Base-by-base conservation (phyloP, 2,797 vertebrate species). In the Oreortyx pictus region DNA sequence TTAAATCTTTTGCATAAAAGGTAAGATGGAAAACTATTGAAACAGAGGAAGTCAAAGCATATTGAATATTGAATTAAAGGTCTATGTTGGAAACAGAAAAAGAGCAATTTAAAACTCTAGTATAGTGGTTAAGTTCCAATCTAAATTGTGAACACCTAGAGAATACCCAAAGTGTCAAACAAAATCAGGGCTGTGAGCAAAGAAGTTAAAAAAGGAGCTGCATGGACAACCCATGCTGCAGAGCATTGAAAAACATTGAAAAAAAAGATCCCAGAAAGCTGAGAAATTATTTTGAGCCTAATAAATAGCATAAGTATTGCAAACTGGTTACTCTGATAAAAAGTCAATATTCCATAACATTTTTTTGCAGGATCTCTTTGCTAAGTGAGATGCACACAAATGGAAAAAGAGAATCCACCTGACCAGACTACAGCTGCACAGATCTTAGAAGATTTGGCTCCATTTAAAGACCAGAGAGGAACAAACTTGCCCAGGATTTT, bases 61-160 rank as follows among this genome's bases (percentile, higher is more conserved):
- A 31, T 6, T 41, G 6, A 89, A 59, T 12, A 12, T 8, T 65
- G 49, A 79, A 76, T 65, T 72, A 37, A 60, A 87, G 37, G 17
- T n/a, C 20, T 47, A 50, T 46, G 43, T 0, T 47, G 33, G 6
- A 5, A 29, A 64, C 7, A 50, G 15, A 4, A 72, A 74, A 31
- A 74, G 62, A 52, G 41, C 8, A 37, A 14, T 49, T 29, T 50
- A 44, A 54, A 92, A n/a, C 1, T 22, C 1, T 14, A 39, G 2
- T 19, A 46, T 11, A 20, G 61, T 0, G 0, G 33, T 13, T 7
- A n/a, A 75, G 9, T n/a, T 4, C 6, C 39, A 64, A 15, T 15
- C 76, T 89, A 47, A 73, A 50, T 41, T 46, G 2, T 44, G 24
- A 0, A 39, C 4, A 24, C 41, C 24, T 56, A 23, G 29, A 17